These are phyloP conservation scores for Fragum sueziense DNA, from an alignment of 2,888 invertebrate genomes.

Conservation along the genomic window DNA sequence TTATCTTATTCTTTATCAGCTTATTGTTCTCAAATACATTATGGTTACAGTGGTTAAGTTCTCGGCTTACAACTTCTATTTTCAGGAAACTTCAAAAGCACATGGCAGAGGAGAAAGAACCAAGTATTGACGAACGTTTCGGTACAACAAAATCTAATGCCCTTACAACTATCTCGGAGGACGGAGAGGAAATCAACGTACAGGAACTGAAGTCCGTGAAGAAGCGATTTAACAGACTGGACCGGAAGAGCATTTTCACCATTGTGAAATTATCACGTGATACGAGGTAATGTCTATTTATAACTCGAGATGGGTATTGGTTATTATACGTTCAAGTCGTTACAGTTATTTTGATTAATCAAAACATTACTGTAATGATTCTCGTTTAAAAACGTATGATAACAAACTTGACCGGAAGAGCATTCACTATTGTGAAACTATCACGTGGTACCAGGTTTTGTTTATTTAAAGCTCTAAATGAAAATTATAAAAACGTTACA, in stretches of 20 bases:
- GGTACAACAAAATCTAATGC: not conserved
- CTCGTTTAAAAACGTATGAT: slow-evolving; percentile 31
- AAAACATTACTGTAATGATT: too few relatives aligned
- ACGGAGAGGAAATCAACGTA: slow-evolving; percentile 23
- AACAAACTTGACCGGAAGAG: slow-evolving; percentile 51
- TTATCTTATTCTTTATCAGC: too few relatives aligned
- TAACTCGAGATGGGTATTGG: too few relatives aligned
- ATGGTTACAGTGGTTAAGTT: too few relatives aligned
- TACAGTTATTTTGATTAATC: too few relatives aligned
- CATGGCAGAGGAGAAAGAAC: slow-evolving; percentile 59
- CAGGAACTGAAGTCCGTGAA: slow-evolving; percentile 33
- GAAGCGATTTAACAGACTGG: slow-evolving; percentile 44
- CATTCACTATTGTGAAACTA: slow-evolving; percentile 53
- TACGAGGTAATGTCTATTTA: slow-evolving; percentile 43
- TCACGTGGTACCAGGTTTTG: slow-evolving; percentile 46
- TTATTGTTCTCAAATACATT: too few relatives aligned
- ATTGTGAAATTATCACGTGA: slow-evolving; percentile 52
- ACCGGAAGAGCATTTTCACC: slow-evolving; percentile 53
- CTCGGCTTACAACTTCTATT: too few relatives aligned
- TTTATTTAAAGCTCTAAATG: too few relatives aligned
- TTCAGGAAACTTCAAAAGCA: slow-evolving; percentile 63
- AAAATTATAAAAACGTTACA: too few relatives aligned
- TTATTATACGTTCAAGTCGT: too few relatives aligned
- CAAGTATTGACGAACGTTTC: slow-evolving; percentile 20
- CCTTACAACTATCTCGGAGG: not conserved